Evolutionary conservation across 2,113 vertebrate genomes (phyloP), one percentile per base, ranked within the genome.

Genomic region (Trogon melanurus): DNA sequence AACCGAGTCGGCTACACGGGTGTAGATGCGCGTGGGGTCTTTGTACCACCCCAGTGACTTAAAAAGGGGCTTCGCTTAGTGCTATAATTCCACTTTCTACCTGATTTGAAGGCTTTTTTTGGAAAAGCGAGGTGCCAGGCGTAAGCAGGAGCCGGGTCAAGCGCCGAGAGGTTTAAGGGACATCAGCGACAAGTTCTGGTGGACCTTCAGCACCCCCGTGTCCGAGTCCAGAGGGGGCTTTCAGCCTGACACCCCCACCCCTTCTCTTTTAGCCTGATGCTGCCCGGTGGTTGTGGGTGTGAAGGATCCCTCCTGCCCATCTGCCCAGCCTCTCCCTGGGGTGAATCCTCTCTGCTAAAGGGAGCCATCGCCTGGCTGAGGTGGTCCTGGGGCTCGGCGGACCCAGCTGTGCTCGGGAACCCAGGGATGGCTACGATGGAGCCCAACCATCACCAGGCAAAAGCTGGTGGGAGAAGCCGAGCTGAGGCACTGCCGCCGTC

Each of bases 391-490:
- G 2, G 26, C 20, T 27, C 1, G 11, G 41, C 45, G 69, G 47
- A 36, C 58, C 27, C 71, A 5, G 1, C 6, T 6, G 26, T 11
- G 11, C 60, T 3, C 0, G 0, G 74, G 51, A 67, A 6, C 6
- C 50, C 41, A 7, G 32, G 45, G 32, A 12, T 0, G 10, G 41
- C 60, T 69, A 38, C 0, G 0, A 11, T 2, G 70, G 62, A 93
- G 29, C 38, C 50, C 41, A 72, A 26, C 1, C 34, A 11, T 3
- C 4, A 0, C 38, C 1, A 0, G 44, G 50, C 10, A 34, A 65
- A 71, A n/a, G 36, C 45, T 54, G 8, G 2, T 45, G 34, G 75
- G 54, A 76, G 41, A 73, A 54, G 25, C 36, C 2, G 27, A 76
- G 71, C 32, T 32, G 41, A 70, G 74, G 34, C 0, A 0, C 17